Percentiles rank a stretch among this genome's conserved stretches.
Conservation (phyloP, 2,888 invertebrate species). For the Drosophila helvetica region DNA sequence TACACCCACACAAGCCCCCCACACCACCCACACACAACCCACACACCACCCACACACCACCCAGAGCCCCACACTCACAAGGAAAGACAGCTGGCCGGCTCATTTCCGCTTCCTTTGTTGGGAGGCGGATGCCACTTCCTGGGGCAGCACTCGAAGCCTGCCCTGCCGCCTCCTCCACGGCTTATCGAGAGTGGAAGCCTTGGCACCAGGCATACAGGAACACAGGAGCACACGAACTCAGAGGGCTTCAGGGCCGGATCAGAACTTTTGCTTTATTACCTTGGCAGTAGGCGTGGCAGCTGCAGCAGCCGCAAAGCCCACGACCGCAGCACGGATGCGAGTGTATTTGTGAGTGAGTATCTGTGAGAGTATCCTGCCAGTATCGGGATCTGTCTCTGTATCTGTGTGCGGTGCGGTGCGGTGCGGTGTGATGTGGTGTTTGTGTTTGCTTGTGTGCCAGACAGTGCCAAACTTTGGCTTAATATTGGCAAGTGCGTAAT, state of each 20-base stretch:
- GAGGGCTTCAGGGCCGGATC: slow-evolving; percentile 40
- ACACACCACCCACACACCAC: neutral
- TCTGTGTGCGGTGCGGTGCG: slow-evolving; percentile 24
- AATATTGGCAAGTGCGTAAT: slow-evolving; percentile 67
- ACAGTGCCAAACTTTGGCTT: slow-evolving; percentile 62
- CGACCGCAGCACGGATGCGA: slow-evolving; percentile 29
- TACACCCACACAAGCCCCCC: slow-evolving; percentile 16
- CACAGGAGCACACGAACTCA: neutral
- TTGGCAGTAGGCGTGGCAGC: slow-evolving; percentile 51
- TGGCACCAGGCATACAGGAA: no score
- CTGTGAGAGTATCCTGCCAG: slow-evolving; percentile 6
- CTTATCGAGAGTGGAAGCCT: slow-evolving; percentile 7
- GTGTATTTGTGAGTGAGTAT: slow-evolving; percentile 3
- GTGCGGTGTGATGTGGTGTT: slow-evolving; percentile 4
- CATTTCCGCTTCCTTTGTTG: slow-evolving; percentile 73
- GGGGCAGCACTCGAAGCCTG: neutral
- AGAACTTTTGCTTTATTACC: slow-evolving; percentile 74
- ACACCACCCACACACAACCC: neutral
- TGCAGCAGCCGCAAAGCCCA: slow-evolving; percentile 26
- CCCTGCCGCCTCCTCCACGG: slow-evolving; percentile 22
- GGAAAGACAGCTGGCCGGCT: slow-evolving; percentile 49
- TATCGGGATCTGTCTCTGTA: slow-evolving; percentile 10
- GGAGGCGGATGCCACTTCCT: slow-evolving; percentile 32
- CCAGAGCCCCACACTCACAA: neutral
- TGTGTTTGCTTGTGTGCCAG: slow-evolving; percentile 7